Base-by-base conservation (phyloP, 2,888 invertebrate species). In the Drosophila borborema region DNA sequence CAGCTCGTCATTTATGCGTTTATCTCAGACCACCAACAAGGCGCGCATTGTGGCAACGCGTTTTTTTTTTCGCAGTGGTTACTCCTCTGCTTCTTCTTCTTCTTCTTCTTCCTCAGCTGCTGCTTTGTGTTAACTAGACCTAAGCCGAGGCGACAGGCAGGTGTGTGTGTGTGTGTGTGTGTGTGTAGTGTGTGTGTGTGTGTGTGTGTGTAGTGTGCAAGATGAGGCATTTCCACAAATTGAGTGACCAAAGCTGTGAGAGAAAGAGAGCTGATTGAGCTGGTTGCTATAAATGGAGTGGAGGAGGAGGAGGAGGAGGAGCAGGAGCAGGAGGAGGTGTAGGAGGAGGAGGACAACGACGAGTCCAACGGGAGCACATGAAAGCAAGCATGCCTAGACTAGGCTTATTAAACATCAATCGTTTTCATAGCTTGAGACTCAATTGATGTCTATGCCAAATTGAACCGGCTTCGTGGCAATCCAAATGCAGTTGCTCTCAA, bases 1-100 rank as follows among this genome's bases (percentile, higher is more conserved):
- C 72, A 84, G 83, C 86, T 86, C 90, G 90, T 90, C 86, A 86
- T 86, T 86, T 86, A 86, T 86, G 86, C 86, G 90, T 86, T 86
- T 86, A 86, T 86, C 86, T 86, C 72, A 75, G 75, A 66, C 85
- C 82, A 73, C 74, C 83, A 87, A 77, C 77, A 86, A 82, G 71
- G 80, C 76, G 73, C 68, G 68, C 49, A n/a, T 63, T 73, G 81
- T 78, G 73, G 74, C 71, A 74, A 80, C 58, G 31, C 14, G 14
- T 12, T 46, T 14, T 45, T 20, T 7, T 45, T 23, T 67, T 46
- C 18, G 12, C n/a, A 40, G 34, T 20, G 23, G 34, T 18, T 60
- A n/a, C 28, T 46, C 8, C 9, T 9, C 20, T 20, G 12, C 45
- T 41, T n/a, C 3, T 1, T 40, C n/a, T 41, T n/a, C 43, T 41